These are phyloP conservation scores for Dioctria linearis DNA, from an alignment of 2,888 invertebrate genomes.

Conservation along the genomic window DNA sequence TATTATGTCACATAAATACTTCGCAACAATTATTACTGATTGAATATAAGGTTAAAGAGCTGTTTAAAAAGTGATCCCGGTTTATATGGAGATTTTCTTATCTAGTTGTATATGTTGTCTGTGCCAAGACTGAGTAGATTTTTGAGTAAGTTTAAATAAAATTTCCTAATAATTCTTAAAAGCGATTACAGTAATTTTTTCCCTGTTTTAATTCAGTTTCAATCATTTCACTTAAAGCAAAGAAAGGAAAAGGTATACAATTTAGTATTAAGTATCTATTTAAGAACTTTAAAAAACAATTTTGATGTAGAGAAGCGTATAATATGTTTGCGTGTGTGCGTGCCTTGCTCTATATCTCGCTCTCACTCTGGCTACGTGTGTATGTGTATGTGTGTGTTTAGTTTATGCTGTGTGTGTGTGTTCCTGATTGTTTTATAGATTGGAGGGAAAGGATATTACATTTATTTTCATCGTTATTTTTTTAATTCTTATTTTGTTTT, in stretches of 20 bases:
- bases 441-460: constrained; percentile 34
- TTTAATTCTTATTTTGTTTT: neutral
- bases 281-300: neutral
- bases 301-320: constrained; percentile 26
- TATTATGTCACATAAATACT: no score
- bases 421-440: neutral
- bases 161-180: no score
- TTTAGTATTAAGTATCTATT: constrained; percentile 1
- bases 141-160: no score
- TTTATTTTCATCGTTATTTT: neutral
- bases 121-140: no score
- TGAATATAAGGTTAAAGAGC: no score
- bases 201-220: neutral
- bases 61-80: no score
- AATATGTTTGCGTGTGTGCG: neutral
- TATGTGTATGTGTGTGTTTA: neutral
- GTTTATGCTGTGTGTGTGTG: neutral
- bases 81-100: no score
- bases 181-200: neutral
- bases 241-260: constrained; percentile 10
- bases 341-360: no score
- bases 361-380: neutral
- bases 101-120: no score
- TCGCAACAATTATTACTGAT: no score
- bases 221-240: neutral